These are phyloP conservation scores for Chinchilla lanigera DNA, from an alignment of 2,113 vertebrate genomes.

Conservation along the genomic window DNA sequence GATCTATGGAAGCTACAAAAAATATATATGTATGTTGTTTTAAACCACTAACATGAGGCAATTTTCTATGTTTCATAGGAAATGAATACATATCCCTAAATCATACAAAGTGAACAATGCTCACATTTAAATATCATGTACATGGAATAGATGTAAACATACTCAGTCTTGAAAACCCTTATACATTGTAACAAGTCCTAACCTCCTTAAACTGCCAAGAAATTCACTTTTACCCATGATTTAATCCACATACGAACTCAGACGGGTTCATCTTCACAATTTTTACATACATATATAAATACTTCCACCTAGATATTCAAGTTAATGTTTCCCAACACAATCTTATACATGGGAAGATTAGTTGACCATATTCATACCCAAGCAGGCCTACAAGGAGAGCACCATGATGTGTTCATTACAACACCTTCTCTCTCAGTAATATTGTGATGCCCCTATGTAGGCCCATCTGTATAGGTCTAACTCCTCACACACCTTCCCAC, in stretches of 20 bases:
- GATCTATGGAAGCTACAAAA: background rate
- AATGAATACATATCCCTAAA: background rate
- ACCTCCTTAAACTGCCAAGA: background rate
- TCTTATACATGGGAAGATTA: background rate
- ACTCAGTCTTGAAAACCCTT: background rate
- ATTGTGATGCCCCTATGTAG: background rate
- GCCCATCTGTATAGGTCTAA: background rate
- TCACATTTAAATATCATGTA: background rate
- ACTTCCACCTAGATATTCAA: background rate
- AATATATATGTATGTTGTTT: background rate
- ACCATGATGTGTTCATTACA: background rate
- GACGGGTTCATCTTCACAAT: background rate
- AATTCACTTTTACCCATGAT: background rate
- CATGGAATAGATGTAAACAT: background rate
- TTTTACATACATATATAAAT: background rate
- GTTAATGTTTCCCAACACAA: background rate
- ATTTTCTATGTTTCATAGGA: background rate
- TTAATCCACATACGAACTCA: background rate
- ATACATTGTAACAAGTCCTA: background rate
- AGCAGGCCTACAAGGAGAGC: background rate
- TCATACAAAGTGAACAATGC: background rate
- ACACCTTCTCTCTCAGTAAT: background rate
- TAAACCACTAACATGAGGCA: background rate
- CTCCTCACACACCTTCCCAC: background rate
- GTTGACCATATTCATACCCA: background rate